Percentiles rank a stretch among this genome's conserved stretches.
phyloP scores from a whole-genome alignment of 1,140 invertebrate species.

The Aphidius ervi region DNA sequence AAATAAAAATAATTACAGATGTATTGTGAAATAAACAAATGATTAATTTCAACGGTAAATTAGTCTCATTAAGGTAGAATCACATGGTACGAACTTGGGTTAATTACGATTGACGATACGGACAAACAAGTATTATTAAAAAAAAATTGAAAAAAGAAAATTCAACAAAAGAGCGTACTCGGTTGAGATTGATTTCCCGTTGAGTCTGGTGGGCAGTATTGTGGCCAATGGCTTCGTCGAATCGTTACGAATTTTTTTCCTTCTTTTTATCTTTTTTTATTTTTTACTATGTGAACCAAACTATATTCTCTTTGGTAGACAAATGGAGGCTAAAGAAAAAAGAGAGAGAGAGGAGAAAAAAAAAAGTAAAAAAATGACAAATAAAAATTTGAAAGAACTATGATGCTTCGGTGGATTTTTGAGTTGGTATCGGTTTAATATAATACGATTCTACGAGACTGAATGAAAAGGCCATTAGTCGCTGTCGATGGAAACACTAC shows the following conservation, averaged over 20 bases:
- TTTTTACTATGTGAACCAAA: constrained; percentile 7
- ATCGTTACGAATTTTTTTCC: constrained; percentile 17
- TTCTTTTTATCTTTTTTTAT: constrained; percentile 1
- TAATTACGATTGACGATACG: constrained; percentile 15
- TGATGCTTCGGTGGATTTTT: constrained; percentile 26
- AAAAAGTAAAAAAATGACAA: not conserved
- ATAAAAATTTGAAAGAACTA: constrained; percentile 9
- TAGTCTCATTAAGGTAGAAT: constrained; percentile 12
- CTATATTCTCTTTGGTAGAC: constrained; percentile 21
- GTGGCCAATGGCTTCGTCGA: constrained; percentile 23
- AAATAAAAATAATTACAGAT: no score
- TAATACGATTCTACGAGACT: constrained; percentile 37
- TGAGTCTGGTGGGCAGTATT: constrained; percentile 19
- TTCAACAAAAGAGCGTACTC: not conserved
- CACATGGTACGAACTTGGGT: constrained; percentile 11
- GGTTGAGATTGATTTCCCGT: constrained; percentile 22
- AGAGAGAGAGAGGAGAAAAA: constrained; percentile 1
- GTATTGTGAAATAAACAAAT: not conserved
- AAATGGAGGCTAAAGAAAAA: constrained; percentile 18
- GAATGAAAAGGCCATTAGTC: constrained; percentile 41
- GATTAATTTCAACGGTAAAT: constrained; percentile 20
- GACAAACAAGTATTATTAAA: constrained; percentile 17
- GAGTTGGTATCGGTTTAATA: constrained; percentile 35
- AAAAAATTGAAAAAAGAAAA: constrained; percentile 12
- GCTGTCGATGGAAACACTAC: constrained; percentile 28